phyloP scores from a whole-genome alignment of 1,140 invertebrate genomes.

The Batillaria attramentaria region DNA sequence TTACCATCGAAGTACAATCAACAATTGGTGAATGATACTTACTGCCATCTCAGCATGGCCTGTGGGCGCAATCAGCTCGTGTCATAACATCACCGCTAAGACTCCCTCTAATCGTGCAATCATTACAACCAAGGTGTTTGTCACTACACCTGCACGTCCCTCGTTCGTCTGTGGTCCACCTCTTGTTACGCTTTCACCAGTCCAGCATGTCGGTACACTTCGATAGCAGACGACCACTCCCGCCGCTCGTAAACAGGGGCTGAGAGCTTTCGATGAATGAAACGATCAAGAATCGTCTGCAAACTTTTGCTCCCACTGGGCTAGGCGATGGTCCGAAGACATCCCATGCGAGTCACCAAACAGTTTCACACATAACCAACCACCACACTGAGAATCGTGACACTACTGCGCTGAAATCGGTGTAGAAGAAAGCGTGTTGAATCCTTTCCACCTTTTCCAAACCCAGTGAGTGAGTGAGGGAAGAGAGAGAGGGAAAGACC shows the following conservation, averaged over 20 bases:
- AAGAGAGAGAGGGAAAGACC: neutral
- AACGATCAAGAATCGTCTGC: no score
- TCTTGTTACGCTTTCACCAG: neutral
- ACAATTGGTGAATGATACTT: neutral
- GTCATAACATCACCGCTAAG: constrained; percentile 17
- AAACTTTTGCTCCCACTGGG: neutral
- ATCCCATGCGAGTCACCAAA: no score
- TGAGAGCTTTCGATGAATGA: no score
- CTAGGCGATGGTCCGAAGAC: neutral
- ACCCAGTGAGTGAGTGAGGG: neutral
- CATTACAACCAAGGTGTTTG: neutral
- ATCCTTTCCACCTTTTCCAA: neutral
- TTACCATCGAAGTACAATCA: neutral
- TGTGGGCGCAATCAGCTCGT: neutral
- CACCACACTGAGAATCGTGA: neutral
- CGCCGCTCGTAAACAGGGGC: no score
- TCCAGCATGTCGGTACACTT: neutral
- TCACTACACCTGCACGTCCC: neutral
- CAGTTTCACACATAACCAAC: neutral
- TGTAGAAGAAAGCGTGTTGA: neutral
- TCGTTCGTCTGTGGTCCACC: no score
- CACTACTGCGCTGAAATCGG: neutral
- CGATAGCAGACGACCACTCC: neutral
- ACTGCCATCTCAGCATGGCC: constrained; percentile 34
- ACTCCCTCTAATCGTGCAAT: neutral